Evolutionary conservation across 2,888 invertebrate species (phyloP).

Genomic region (Mesorhabditis sp.): DNA sequence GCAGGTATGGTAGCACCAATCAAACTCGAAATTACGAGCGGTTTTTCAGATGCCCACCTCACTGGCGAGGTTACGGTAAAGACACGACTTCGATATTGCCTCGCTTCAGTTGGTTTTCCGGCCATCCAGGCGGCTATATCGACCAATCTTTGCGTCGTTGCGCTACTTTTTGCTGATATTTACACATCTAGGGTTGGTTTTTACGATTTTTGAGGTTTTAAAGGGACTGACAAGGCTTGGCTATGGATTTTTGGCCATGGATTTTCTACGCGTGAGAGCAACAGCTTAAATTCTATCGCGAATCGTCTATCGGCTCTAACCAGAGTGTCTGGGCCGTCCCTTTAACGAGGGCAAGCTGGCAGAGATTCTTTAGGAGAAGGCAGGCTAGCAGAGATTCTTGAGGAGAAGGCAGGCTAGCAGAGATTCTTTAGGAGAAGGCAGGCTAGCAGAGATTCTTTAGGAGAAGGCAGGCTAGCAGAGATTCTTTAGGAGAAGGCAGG

Average conservation of each 20-base stretch:
- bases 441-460: no score
- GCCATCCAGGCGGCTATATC: slow-evolving; percentile 46
- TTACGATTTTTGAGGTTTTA: slow-evolving; percentile 9
- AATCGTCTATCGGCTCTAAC: background rate
- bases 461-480: no score
- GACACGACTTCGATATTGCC: slow-evolving; percentile 22
- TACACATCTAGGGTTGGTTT: slow-evolving; percentile 48
- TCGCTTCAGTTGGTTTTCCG: slow-evolving; percentile 43
- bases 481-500: no score
- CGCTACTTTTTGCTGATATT: slow-evolving; percentile 46
- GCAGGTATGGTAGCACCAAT: slow-evolving; percentile 25
- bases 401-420: no score
- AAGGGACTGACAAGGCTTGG: no score
- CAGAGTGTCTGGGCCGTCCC: background rate
- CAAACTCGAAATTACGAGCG: background rate
- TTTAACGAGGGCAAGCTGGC: background rate
- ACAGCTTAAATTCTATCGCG: background rate
- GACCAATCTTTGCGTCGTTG: slow-evolving; percentile 50
- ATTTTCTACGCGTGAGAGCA: no score
- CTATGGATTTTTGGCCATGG: no score
- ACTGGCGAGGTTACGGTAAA: slow-evolving; percentile 4
- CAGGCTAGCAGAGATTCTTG: no score
- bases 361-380: no score
- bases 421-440: no score
- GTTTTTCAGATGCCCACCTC: slow-evolving; percentile 13